Evolutionary conservation across 2,888 invertebrate species (phyloP), one percentile per base, ranked within the genome.

Genomic region (Pasiphila rectangulata): DNA sequence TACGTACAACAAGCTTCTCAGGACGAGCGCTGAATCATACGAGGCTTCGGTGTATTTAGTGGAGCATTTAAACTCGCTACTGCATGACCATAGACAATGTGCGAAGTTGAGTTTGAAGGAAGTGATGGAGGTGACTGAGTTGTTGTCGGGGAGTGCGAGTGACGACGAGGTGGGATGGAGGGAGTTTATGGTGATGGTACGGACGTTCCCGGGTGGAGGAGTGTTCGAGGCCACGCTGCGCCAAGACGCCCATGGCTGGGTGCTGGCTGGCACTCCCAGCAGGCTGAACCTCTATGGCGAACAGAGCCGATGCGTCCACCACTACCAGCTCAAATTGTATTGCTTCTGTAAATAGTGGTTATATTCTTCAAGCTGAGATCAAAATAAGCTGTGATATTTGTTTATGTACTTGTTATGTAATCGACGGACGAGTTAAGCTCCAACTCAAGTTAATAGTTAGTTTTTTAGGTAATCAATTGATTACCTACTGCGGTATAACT

Each of bases 141-240:
- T 93, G 80, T 69, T 81, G 21, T 82, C 81, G 15, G 80, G 81
- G 0, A 72, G 77, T 7, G 82, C 69, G 37, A 78, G 59, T 29
- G 68, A 79, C 45, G 69, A 70, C 4, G 80, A 79, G 40, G 69
- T 79, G 1, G 85, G 89, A 0, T 90, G 90, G 78, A 79, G 83
- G 19, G 92, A 94, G 69, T 92, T 92, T 54, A 90, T 92, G 57
- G 74, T 94, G 25, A 91, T 92, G 4, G 66, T 93, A 54, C 83
- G 90, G 48, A 93, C 94, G 0, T 54, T 67, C 24, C 96, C 96
- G 0, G 93, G 95, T 1, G 85, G 83, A 32, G 95, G 91, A 0
- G 77, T 93, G 34, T 96, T 97, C 71, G 97, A 97, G 75, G 94
- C 93, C 1, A 95, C 96, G 0, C 86, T 96, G 3, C 76, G 84